These are phyloP conservation scores for Lampris incognitus DNA, from an alignment of 2,113 vertebrate genomes.

Conservation along the genomic window DNA sequence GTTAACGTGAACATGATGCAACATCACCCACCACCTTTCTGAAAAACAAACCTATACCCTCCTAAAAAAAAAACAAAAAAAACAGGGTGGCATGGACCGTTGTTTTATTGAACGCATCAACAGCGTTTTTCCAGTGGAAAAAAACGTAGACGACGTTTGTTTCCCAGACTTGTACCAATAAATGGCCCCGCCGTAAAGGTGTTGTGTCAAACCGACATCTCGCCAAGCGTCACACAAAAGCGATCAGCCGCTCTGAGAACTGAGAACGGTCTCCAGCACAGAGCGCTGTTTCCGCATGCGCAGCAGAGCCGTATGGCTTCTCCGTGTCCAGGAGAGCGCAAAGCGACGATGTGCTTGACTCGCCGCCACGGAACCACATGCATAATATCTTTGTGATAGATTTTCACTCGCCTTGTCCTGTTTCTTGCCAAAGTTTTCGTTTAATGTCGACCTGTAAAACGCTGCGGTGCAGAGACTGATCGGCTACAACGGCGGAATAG, in stretches of 20 bases:
- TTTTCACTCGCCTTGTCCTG: conserved; percentile 66
- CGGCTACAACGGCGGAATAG: conserved; percentile 19
- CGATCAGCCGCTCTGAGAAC: no score
- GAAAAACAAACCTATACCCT: background rate
- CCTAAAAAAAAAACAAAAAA: no score
- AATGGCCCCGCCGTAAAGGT: no score
- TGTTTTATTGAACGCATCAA: no score
- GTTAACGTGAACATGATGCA: background rate
- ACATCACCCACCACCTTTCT: background rate
- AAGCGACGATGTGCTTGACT: conserved; percentile 69
- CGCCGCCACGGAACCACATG: conserved; percentile 60
- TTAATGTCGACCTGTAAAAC: conserved; percentile 56
- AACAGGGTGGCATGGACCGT: no score
- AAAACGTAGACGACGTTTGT: no score
- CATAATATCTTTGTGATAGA: conserved; percentile 51
- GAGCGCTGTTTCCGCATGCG: conserved; percentile 67
- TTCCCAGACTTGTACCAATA: no score
- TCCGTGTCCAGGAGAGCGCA: conserved; percentile 51
- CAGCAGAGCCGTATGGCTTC: conserved; percentile 52
- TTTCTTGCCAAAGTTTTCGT: conserved; percentile 70
- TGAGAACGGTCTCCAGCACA: no score
- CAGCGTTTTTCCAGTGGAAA: no score
- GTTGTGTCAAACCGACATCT: no score
- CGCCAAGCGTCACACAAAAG: no score
- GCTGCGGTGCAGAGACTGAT: conserved; percentile 33